Base-by-base conservation (phyloP, 2,888 invertebrate species). In the Temnothorax unifasciatus region DNA sequence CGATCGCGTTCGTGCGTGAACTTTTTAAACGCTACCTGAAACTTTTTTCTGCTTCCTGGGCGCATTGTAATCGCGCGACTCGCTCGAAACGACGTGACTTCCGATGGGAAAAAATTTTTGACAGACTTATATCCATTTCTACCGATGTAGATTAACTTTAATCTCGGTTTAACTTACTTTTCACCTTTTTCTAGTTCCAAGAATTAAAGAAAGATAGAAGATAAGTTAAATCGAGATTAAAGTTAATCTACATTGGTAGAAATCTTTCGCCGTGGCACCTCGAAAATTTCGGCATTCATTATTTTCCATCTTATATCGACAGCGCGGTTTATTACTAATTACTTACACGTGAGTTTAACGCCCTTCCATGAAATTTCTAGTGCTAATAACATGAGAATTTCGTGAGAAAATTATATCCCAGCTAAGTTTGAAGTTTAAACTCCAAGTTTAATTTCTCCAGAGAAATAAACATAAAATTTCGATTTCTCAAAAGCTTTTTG, bases 61-160 rank as follows among this genome's bases (percentile, higher is more conserved):
- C 9, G n/a, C 34, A 54, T 76, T 44, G 57, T 69, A 59, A 79
- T 71, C 71, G n/a, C 29, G 44, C 47, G 59, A 71, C 8, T 34
- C 54, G 41, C 21, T 29, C 29, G 3, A 29, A 29, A 29, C 29
- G 21, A 73, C 73, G 47, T 38, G 64, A 6, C 29, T 59, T 47
- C 6, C 34, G 18, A 59, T 21, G n/a, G 18, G 15, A 1, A 69
- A 41, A n/a, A 44, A 71, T 44, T 44, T 57, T 44, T 57, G 44
- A 57, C 11, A n/a, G 21, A 47, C 44, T 57, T 34, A 5, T 34
- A 6, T 34, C 34, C 6, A 34, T 34, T 34, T 34, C 34, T 34
- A 34, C 5, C 34, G 6, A 34, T 34, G 34, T 34, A 34, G 34
- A 6, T 34, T 34, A 34, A 34, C 6, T 34, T 34, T 34, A 34